Evolutionary conservation across 2,797 vertebrate genomes (phyloP).

Genomic region (Pseudochaenichthys georgianus): DNA sequence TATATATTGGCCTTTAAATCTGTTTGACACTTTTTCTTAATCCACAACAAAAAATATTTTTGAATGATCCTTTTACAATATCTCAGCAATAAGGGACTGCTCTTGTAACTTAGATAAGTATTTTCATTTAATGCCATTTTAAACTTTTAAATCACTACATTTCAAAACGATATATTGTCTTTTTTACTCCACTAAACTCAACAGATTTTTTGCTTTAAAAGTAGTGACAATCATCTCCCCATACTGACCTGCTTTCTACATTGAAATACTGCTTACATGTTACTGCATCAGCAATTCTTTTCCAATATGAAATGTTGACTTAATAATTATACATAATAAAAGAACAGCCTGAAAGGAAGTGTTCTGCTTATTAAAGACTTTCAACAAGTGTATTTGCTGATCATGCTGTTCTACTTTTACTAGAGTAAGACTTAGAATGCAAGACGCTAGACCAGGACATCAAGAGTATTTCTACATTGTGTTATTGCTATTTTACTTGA

Average conservation of each 20-base stretch:
- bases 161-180: neutral
- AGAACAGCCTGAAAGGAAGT: neutral
- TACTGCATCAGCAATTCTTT: neutral
- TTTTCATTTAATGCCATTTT: neutral
- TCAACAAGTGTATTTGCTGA: neutral
- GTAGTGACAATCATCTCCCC: neutral
- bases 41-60: neutral
- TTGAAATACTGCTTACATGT: conserved; percentile 1
- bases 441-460: neutral
- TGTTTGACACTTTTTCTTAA: neutral
- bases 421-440: neutral
- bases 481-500: neutral
- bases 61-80: neutral
- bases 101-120: neutral
- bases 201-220: neutral
- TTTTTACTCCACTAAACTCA: neutral
- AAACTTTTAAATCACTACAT: neutral
- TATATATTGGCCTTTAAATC: neutral
- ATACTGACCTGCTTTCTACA: neutral
- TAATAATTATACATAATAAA: neutral
- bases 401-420: neutral
- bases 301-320: too few species aligned
- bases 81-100: neutral
- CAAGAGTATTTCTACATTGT: neutral
- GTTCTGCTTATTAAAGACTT: neutral